Evolutionary conservation across 2,113 vertebrate species (phyloP), one percentile per base, ranked within the genome.

Genomic region (Lonchura striata): DNA sequence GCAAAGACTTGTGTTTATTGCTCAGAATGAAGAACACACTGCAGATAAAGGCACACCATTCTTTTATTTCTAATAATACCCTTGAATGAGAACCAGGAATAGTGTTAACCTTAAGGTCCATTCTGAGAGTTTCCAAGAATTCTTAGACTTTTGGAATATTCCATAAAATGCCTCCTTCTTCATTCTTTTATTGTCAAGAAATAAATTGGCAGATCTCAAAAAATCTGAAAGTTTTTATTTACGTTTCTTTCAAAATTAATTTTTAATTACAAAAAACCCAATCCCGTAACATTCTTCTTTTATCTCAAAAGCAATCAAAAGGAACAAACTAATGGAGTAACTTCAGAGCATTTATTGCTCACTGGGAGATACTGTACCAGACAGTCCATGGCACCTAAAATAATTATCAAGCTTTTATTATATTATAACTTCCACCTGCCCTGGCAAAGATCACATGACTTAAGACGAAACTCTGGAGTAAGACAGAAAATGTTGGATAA

Each of bases 341-440:
- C 39, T 95, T 92, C 64, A 61, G 92, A 79, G 56, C 72, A 60
- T 64, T 89, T 95, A 95, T 97, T 96, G 85, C 92, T 96, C 56
- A 39, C 78, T 49, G 15, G 20, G 31, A 92, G 77, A 95, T 97
- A 90, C 79, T 20, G 79, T 80, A 82, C 83, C 96, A 96, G 94
- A 95, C 93, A 83, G 83, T 79, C 33, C 80, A 54, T 83, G 70
- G 56, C n/a, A 83, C 53, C 12, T 19, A 64, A 95, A 91, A 79
- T 66, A 92, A 72, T 80, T 77, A 95, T 86, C 94, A 81, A 46
- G 23, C 25, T 50, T 70, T 95, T 88, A 66, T 90, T 75, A 42
- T 37, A 17, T 41, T 70, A 92, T 88, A 82, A 39, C 92, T 76
- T 50, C 72, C 42, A 41, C 57, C 23, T 54, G 24, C 12, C 59